Evolutionary conservation across 1,140 invertebrate genomes (phyloP).

Genomic region (Drosophila pseudoobscura): DNA sequence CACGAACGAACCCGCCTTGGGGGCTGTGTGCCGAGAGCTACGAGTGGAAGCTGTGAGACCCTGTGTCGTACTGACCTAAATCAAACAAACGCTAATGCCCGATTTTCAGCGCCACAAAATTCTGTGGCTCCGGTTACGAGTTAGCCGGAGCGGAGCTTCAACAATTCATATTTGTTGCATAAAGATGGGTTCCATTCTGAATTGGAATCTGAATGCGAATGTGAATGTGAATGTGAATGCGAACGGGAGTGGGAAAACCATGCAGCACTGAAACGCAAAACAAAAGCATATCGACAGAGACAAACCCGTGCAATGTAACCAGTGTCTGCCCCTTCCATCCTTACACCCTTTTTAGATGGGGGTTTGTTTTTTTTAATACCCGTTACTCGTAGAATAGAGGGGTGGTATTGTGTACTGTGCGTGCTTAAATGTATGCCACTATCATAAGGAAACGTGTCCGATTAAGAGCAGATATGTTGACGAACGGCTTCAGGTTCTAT

Average conservation of each 20-base stretch:
- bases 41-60: conserved; percentile 15
- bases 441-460: too few relatives aligned
- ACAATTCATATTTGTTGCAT: conserved; percentile 31
- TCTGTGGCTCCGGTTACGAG: conserved; percentile 15
- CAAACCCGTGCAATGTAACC: background rate
- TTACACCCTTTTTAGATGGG: background rate
- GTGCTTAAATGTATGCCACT: too few relatives aligned
- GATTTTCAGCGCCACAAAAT: conserved; percentile 65
- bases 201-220: conserved; percentile 28
- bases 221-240: conserved; percentile 21
- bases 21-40: too few relatives aligned
- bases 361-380: too few relatives aligned
- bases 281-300: conserved; percentile 34
- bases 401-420: too few relatives aligned
- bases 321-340: too few relatives aligned
- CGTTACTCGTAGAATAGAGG: too few relatives aligned
- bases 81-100: conserved; percentile 67
- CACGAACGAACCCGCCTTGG: too few relatives aligned
- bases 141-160: background rate
- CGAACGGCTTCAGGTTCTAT: too few relatives aligned
- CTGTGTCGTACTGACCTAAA: conserved; percentile 49
- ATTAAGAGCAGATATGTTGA: too few relatives aligned
- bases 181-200: conserved; percentile 55
- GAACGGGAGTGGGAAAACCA: conserved; percentile 9
- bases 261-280: conserved; percentile 5